Evolutionary conservation across 2,888 invertebrate genomes (phyloP).

Genomic region (Meliscaeva auricollis): DNA sequence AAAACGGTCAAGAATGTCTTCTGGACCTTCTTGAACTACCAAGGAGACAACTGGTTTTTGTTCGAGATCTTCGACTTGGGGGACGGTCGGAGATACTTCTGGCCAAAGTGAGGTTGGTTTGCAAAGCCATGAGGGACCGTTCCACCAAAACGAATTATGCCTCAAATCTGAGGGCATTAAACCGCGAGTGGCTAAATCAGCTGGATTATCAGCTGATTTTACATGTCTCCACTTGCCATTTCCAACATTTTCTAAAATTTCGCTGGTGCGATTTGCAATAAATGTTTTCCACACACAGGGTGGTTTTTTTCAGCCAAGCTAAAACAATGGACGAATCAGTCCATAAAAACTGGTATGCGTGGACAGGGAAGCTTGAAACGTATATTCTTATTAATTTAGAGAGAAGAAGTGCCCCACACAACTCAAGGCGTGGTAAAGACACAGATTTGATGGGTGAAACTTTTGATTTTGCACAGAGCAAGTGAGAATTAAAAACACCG

Average conservation of each 20-base stretch:
- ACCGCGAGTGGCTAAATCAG: neutral
- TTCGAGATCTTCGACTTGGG: neutral
- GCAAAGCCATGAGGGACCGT: constrained; percentile 24
- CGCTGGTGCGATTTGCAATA: no score
- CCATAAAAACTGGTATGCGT: no score
- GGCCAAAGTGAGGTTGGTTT: neutral
- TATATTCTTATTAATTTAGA: no score
- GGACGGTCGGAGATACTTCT: no score
- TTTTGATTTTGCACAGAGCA: neutral
- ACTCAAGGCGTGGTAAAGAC: no score
- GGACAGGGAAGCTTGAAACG: no score
- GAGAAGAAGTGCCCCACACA: no score
- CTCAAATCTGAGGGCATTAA: constrained; percentile 25
- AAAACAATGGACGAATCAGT: no score
- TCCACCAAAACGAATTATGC: constrained; percentile 25
- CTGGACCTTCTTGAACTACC: neutral
- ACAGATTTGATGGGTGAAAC: neutral
- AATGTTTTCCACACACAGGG: no score
- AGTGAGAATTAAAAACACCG: neutral
- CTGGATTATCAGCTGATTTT: neutral
- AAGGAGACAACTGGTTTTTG: neutral
- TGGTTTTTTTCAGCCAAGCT: no score
- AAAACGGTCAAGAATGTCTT: constrained; percentile 41
- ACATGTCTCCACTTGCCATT: neutral
- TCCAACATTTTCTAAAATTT: no score